These are phyloP conservation scores for Dilophus febrilis DNA, from an alignment of 2,888 invertebrate species.

Conservation along the genomic window DNA sequence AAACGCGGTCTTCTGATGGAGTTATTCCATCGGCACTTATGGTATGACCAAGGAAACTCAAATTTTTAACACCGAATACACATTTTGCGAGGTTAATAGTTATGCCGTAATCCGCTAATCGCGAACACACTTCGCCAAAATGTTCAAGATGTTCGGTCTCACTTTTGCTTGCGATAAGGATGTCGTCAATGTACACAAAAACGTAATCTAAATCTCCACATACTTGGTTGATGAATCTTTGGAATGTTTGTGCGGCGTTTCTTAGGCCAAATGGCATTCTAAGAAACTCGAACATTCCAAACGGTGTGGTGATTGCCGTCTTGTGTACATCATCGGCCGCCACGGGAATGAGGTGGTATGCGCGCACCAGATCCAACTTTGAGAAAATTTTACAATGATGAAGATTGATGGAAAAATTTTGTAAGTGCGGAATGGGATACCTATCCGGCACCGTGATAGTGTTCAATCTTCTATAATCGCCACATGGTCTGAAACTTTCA, in stretches of 20 bases:
- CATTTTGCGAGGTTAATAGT: neutral
- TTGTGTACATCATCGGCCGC: constrained; percentile 16
- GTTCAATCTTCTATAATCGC: constrained; percentile 20
- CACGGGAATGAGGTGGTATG: constrained; percentile 20
- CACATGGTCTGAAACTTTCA: constrained; percentile 10
- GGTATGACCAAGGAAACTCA: neutral
- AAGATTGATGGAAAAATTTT: constrained; percentile 13
- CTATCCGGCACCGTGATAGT: constrained; percentile 14
- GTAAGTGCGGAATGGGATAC: constrained; percentile 16
- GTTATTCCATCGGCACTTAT: neutral
- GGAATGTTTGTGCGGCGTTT: constrained; percentile 18
- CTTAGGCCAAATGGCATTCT: constrained; percentile 16
- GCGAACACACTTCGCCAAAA: neutral
- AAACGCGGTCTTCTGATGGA: neutral
- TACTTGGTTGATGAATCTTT: constrained; percentile 15
- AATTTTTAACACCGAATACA: neutral
- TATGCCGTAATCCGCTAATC: neutral
- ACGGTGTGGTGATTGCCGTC: constrained; percentile 18
- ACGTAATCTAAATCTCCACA: constrained; percentile 6
- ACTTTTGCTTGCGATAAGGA: neutral
- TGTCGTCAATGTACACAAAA: constrained; percentile 5
- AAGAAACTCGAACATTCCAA: constrained; percentile 19
- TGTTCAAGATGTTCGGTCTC: neutral
- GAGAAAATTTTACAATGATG: constrained; percentile 11
- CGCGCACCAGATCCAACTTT: constrained; percentile 14